Percentiles rank a stretch among this genome's conserved stretches.
Evolutionary conservation across 2,113 vertebrate genomes (phyloP).

Genomic region (Craseonycteris thonglongyai): DNA sequence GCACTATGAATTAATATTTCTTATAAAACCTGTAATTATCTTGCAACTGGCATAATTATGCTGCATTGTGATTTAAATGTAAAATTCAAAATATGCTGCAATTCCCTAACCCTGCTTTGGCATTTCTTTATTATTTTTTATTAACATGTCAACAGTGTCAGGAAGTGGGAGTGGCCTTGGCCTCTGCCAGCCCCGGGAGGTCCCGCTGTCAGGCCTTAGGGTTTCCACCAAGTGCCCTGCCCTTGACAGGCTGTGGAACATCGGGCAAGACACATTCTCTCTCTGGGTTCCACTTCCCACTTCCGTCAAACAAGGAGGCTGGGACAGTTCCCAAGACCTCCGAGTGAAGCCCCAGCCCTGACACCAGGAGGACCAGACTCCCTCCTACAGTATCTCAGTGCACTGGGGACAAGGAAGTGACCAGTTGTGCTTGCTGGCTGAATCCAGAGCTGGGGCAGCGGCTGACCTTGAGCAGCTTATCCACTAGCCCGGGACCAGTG

Average conservation of each 20-base stretch:
- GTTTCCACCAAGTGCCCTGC: not conserved
- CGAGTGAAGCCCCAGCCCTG: fast-evolving
- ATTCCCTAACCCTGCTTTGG: conserved; percentile 6
- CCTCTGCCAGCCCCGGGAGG: not conserved
- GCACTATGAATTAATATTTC: conserved; percentile 51
- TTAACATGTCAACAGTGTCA: not conserved
- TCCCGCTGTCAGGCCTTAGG: not conserved
- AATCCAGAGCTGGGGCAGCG: not conserved
- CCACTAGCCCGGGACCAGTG: not conserved
- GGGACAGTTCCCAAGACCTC: not conserved
- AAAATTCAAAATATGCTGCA: conserved; percentile 31
- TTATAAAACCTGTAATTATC: conserved; percentile 69
- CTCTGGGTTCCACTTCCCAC: not conserved
- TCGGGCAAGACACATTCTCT: not conserved
- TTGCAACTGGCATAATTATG: conserved; percentile 47
- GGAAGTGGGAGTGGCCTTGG: not conserved
- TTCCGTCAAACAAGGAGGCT: not conserved
- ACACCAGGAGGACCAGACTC: not conserved
- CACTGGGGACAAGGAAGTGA: not conserved
- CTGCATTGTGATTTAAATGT: conserved; percentile 57
- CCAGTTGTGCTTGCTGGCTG: no score
- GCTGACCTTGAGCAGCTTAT: not conserved
- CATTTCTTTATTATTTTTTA: conserved; percentile 4
- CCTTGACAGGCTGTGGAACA: not conserved
- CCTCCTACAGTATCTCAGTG: not conserved